Evolutionary conservation across 2,113 vertebrate species (phyloP).

Genomic region (Diphyllodes magnificus): DNA sequence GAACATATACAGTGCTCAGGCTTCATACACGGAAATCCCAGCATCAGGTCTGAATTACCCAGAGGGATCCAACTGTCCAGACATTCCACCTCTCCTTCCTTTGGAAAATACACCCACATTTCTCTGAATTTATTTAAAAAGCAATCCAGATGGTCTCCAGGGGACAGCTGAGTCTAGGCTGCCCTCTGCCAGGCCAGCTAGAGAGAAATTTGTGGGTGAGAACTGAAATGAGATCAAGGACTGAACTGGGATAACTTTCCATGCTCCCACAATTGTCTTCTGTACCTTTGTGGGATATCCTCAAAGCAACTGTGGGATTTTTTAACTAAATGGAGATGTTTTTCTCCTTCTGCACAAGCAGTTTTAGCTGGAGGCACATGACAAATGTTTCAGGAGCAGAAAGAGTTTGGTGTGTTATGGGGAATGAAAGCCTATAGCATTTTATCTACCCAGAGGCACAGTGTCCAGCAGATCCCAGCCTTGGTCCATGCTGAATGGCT

Average conservation of each 20-base stretch:
- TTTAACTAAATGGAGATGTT: background rate
- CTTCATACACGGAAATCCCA: background rate
- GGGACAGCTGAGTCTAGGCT: background rate
- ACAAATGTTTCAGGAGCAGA: background rate
- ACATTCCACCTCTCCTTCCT: background rate
- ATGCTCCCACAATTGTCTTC: background rate
- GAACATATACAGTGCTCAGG: fast-evolving
- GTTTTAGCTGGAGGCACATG: background rate
- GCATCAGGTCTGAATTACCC: background rate
- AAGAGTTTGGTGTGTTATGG: background rate
- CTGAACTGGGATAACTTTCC: background rate
- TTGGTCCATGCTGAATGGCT: background rate
- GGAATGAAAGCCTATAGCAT: background rate
- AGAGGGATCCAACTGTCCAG: background rate
- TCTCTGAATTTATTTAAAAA: background rate
- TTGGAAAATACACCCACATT: background rate
- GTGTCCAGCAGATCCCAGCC: background rate
- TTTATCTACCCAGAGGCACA: background rate
- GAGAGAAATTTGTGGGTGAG: background rate
- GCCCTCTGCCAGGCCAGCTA: background rate
- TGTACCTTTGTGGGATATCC: background rate
- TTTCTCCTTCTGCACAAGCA: background rate
- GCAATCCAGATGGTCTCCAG: background rate
- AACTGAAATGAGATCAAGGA: background rate
- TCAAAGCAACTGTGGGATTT: background rate